Evolutionary conservation across 2,797 vertebrate species (phyloP).

Genomic region (Sebastes umbrosus): DNA sequence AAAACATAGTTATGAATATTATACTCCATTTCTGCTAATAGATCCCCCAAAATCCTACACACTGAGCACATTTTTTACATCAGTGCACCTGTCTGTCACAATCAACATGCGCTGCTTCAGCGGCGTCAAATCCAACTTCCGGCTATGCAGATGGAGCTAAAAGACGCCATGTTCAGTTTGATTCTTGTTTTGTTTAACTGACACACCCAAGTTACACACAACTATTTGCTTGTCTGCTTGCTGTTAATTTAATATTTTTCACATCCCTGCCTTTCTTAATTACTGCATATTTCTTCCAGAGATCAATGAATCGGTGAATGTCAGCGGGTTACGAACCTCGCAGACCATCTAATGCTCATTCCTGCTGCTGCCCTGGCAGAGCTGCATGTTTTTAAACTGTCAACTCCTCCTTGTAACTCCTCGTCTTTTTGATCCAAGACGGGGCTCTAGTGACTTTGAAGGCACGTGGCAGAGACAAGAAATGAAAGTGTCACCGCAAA

Average conservation of each 20-base stretch:
- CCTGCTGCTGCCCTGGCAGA: not conserved
- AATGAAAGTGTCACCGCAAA: constrained; percentile 7
- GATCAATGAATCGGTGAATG: constrained; percentile 24
- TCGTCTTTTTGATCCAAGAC: constrained; percentile 19
- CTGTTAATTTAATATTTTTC: constrained; percentile 9
- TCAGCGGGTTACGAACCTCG: constrained; percentile 21
- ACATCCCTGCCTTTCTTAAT: constrained; percentile 28
- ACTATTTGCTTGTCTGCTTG: not conserved
- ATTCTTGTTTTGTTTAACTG: not conserved
- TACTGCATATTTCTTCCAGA: constrained; percentile 9
- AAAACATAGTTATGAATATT: too few relatives aligned
- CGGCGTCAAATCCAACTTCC: not conserved
- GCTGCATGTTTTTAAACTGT: constrained; percentile 12
- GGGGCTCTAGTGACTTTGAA: constrained; percentile 16
- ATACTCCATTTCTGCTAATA: too few relatives aligned
- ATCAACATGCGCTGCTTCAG: not conserved
- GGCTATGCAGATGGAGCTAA: not conserved
- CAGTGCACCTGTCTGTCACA: not conserved
- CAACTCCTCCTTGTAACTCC: not conserved
- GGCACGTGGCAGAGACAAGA: constrained; percentile 8
- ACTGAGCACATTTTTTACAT: not conserved
- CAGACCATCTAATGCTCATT: not conserved
- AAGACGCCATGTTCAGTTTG: not conserved
- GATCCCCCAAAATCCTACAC: too few relatives aligned
- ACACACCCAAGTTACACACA: not conserved